A percentile compares a stretch with the other conserved stretches of the same genome.
Conservation (phyloP, 2,797 vertebrate species). For the Gymnothorax reevesii region DNA sequence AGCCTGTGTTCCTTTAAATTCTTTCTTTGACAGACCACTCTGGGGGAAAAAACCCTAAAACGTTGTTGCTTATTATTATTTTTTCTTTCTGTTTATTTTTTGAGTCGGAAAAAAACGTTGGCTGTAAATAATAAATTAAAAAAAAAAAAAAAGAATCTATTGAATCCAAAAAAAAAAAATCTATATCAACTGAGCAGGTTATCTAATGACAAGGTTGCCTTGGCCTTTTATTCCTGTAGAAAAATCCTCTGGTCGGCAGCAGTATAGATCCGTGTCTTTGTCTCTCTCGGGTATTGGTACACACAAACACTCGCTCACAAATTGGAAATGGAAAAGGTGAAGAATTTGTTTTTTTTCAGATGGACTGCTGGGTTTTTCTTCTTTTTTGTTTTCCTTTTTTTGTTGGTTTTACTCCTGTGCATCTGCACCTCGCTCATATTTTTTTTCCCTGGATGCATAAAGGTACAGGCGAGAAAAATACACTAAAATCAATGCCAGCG, state of each 20-base stretch:
- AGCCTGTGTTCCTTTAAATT: background rate
- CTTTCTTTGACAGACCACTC: background rate
- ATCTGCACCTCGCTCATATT: background rate
- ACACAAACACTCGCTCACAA: background rate
- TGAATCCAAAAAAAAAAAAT: background rate
- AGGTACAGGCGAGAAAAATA: background rate
- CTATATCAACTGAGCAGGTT: background rate
- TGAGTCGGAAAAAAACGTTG: background rate
- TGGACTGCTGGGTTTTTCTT: background rate
- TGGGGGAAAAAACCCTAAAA: background rate
- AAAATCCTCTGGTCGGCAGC: background rate
- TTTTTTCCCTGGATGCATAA: background rate
- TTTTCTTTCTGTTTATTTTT: background rate
- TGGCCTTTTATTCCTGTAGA: background rate
- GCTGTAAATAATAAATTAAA: background rate
- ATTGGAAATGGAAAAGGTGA: background rate
- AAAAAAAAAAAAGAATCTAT: background rate
- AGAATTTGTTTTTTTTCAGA: background rate
- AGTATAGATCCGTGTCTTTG: background rate
- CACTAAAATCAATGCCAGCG: background rate
- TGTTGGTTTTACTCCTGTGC: background rate
- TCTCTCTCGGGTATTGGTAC: background rate
- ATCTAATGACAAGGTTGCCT: background rate
- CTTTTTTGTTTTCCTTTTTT: background rate
- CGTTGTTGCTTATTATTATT: background rate